Conservation (phyloP, 2,888 invertebrate genomes). For the Thera britannica region DNA sequence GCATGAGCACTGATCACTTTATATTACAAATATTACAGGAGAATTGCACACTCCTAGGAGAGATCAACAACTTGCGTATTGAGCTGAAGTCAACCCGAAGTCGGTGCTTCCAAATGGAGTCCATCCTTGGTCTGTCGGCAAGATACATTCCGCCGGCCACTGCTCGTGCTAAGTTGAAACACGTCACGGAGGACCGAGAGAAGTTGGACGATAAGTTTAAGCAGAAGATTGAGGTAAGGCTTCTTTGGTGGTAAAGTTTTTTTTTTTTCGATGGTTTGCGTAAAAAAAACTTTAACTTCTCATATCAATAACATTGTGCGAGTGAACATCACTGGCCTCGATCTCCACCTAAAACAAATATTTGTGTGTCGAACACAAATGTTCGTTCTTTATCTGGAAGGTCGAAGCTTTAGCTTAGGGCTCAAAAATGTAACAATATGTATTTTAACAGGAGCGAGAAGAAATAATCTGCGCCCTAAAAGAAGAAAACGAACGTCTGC, state of each 20-base stretch:
- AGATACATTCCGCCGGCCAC: constrained; percentile 84
- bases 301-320: not conserved
- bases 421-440: not conserved
- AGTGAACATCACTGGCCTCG: not conserved
- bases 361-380: not conserved
- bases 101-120: constrained; percentile 89
- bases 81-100: constrained; percentile 87
- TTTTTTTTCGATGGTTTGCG: not conserved
- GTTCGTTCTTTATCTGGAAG: not conserved
- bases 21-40: constrained; percentile 74
- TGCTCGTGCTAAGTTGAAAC: constrained; percentile 86
- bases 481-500: constrained; percentile 76
- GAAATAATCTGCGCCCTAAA: constrained; percentile 77
- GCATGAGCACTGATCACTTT: too few species aligned
- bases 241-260: not conserved
- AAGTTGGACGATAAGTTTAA: constrained; percentile 85
- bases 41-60: constrained; percentile 90
- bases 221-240: constrained; percentile 72
- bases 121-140: constrained; percentile 86
- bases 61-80: constrained; percentile 90
- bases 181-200: constrained; percentile 85
- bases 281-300: not conserved
- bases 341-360: not conserved
- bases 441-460: constrained; percentile 72
- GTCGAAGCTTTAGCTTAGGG: not conserved